Base-by-base conservation (phyloP, 2,888 invertebrate species). In the Diaprepes abbreviatus region DNA sequence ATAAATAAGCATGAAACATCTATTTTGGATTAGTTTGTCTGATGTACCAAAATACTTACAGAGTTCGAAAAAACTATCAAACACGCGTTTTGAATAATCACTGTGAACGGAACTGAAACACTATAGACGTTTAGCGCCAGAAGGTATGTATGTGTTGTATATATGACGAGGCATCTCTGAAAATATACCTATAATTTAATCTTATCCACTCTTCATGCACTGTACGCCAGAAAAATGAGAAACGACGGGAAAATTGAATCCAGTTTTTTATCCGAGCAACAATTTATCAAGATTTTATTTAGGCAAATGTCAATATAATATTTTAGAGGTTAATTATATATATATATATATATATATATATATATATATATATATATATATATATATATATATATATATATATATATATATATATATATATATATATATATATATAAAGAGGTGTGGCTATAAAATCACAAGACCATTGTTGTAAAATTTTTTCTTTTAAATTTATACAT, bases 131-230 rank as follows among this genome's bases (percentile, higher is more conserved):
- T 54, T 16, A 63, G 58, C 63, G 58, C 63, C 57, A 58, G 40
- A 63, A 71, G 66, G 63, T 71, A 66, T 66, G 66, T 48, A 62
- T 60, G 64, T 52, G 69, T 59, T 70, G 70, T 70, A 60, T 60
- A 54, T 65, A 70, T 63, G 66, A 71, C 66, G 66, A 62, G 45
- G 48, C 63, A 58, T 62, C 71, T 66, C 71, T 67, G 43, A 67
- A 71, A 71, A 71, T 71, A 66, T 66, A 60, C 60, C 65, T 70
- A 70, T 70, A 70, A 43, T 71, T 66, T 71, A 66, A 71, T 71
- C 71, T 71, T 71, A 71, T 71, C 66, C 66, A 43, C 57, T 57
- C 45, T 71, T 57, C 63, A 71, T 38, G 31, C 31, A 38, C 40
- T 63, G 3, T 71, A 63, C 40, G 57, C 57, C 52, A 38, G 68